phyloP scores from a whole-genome alignment of 2,113 vertebrate genomes.

The Rhynchomys soricoides region DNA sequence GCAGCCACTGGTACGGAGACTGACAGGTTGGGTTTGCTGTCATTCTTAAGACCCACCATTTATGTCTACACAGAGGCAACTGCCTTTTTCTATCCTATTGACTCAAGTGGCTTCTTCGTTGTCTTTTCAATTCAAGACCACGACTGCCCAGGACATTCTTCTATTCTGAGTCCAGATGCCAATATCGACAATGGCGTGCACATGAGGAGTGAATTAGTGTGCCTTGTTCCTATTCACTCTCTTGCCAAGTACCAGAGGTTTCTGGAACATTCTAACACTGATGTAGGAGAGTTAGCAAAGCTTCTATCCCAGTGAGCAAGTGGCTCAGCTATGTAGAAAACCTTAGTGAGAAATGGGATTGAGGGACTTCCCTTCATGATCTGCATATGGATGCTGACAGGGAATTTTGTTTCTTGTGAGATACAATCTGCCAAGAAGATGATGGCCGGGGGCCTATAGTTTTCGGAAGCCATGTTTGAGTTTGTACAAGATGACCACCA shows the following conservation, averaged over 20 bases:
- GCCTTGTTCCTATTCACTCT: not conserved
- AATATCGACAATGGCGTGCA: fast-evolving
- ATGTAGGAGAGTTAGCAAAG: not conserved
- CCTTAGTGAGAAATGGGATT: not conserved
- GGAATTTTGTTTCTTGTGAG: slow-evolving; percentile 3
- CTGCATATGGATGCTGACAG: not conserved
- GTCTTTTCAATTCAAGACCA: not conserved
- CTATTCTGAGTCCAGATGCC: not conserved
- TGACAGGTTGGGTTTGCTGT: fast-evolving
- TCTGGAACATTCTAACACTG: slow-evolving; percentile 16
- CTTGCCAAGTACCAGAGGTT: not conserved
- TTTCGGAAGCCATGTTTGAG: not conserved
- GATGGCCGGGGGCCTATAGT: not conserved
- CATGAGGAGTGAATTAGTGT: not conserved
- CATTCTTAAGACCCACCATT: not conserved
- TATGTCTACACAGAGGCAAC: not conserved
- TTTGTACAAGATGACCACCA: not conserved
- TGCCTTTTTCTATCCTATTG: not conserved
- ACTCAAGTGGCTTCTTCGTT: not conserved
- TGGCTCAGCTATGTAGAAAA: not conserved
- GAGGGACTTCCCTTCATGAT: not conserved
- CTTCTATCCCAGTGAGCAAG: not conserved
- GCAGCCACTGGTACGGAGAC: not conserved
- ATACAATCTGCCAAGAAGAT: not conserved
- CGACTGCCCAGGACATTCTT: not conserved